Evolutionary conservation across 2,797 vertebrate genomes (phyloP), one percentile per base, ranked within the genome.

Genomic region (Steatocranus sp.): DNA sequence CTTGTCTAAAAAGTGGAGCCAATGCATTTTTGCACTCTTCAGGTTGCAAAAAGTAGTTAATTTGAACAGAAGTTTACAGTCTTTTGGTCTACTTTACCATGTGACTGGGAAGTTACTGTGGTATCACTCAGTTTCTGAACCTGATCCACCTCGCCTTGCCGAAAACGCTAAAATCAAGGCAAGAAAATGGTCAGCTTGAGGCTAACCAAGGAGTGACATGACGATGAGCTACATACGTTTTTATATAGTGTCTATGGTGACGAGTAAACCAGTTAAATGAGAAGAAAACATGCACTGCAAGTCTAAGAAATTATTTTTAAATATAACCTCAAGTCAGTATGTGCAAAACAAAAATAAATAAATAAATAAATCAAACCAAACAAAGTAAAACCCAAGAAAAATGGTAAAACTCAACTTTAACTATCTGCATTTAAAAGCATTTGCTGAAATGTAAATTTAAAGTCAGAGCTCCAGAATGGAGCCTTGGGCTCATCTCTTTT

Each of bases 351-450:
- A 34, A 38, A 61, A 11, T 84, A 54, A 84, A 49, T 5, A 38
- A 11, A 32, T n/a, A 58, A 34, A n/a, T 8, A 58, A n/a, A 58
- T n/a, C 0, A n/a, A 34, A 61, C 30, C 3, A 34, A 61, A n/a
- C 56, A 36, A 20, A 61, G 36, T 34, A n/a, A 61, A 34, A 61
- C 1, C 53, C 53, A 86, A 56, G 83, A 53, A 89, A 88, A 91
- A 89, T 76, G 43, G 88, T 82, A 54, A 79, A 87, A 83, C 83
- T 91, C 92, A 83, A 93, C 89, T 87, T 87, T 79, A 50, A 86
- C 25, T 56, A 75, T 49, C 17, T 27, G 80, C 6, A 58, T 63
- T 27, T 68, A 23, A 54, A 48, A n/a, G 66, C 46, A 38, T 48
- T 48, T 48, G 25, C 6, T 79, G 1, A 20, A 46, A 56, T 23